These are phyloP conservation scores for Eptesicus fuscus DNA, from an alignment of 2,113 vertebrate species.

Conservation along the genomic window DNA sequence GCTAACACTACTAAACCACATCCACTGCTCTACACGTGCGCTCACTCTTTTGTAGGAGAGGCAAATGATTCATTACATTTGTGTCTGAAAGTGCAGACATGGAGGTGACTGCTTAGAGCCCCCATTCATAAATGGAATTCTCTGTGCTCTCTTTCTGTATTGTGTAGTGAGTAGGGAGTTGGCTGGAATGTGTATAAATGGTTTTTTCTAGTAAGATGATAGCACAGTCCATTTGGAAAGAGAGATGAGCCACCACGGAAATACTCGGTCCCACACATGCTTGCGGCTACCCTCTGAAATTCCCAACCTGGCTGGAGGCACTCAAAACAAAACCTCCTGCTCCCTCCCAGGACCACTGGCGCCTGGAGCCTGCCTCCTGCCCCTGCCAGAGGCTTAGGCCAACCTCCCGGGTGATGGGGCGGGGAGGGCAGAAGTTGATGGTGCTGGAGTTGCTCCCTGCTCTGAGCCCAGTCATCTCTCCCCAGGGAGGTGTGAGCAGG, in stretches of 20 bases:
- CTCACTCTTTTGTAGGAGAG: background rate
- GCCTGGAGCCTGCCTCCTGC: constrained; percentile 34
- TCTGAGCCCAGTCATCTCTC: background rate
- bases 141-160: background rate
- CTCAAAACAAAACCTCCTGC: constrained; percentile 56
- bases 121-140: constrained; percentile 38
- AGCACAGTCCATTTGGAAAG: constrained; percentile 66
- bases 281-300: constrained; percentile 68
- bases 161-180: constrained; percentile 63
- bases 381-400: constrained; percentile 28
- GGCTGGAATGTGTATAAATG: constrained; percentile 71
- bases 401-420: background rate
- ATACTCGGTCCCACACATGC: constrained; percentile 73
- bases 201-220: constrained; percentile 62
- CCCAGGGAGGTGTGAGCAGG: constrained; percentile 27
- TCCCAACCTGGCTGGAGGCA: constrained; percentile 47
- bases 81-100: background rate
- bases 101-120: background rate
- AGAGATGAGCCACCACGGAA: constrained; percentile 72
- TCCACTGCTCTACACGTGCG: background rate
- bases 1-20: background rate
- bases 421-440: background rate
- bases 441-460: background rate
- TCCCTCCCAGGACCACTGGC: constrained; percentile 59
- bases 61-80: background rate